These are phyloP conservation scores for Melanotaenia duboulayi DNA, from an alignment of 2,113 vertebrate genomes.

Conservation along the genomic window DNA sequence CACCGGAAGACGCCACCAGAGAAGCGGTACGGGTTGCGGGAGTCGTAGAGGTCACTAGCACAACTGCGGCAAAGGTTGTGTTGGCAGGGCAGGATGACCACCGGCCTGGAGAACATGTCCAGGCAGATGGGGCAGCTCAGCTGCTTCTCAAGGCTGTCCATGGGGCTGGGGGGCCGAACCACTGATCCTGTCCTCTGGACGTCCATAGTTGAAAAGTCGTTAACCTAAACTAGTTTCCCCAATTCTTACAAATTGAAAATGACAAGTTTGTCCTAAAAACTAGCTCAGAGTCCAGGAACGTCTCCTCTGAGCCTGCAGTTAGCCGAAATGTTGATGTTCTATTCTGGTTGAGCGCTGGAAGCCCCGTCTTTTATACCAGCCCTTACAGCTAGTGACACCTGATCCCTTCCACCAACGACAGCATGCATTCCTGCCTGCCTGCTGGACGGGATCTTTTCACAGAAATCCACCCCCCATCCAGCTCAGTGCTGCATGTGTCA, in stretches of 20 bases:
- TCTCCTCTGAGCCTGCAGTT: slow-evolving; percentile 18
- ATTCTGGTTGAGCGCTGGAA: slow-evolving; percentile 63
- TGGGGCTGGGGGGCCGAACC: slow-evolving; percentile 79
- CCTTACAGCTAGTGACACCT: slow-evolving; percentile 72
- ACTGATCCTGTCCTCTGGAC: slow-evolving; percentile 81
- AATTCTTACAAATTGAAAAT: too few species aligned
- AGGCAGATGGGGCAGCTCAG: slow-evolving; percentile 98
- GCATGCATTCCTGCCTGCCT: slow-evolving; percentile 76
- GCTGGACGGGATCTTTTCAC: slow-evolving; percentile 75
- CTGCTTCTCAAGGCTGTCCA: slow-evolving; percentile 98
- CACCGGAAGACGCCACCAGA: slow-evolving; percentile 93
- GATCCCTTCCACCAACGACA: slow-evolving; percentile 64
- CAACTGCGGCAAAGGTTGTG: slow-evolving; percentile 97
- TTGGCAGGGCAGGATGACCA: slow-evolving; percentile 97
- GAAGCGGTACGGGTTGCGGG: slow-evolving; percentile 85
- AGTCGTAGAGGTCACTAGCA: slow-evolving; percentile 93
- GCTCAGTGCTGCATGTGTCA: slow-evolving; percentile 54
- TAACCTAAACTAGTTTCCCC: neutral
- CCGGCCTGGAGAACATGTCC: slow-evolving; percentile 97
- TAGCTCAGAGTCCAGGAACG: neutral
- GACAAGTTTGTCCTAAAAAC: neutral
- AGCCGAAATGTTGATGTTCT: slow-evolving; percentile 50
- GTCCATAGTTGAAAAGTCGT: slow-evolving; percentile 73
- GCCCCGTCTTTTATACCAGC: slow-evolving; percentile 78
- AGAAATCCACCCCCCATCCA: slow-evolving; percentile 63